Percentiles rank a stretch among this genome's conserved stretches.
These are phyloP conservation scores for Python bivittatus DNA, from an alignment of 2,113 vertebrate genomes.

Conservation along the genomic window DNA sequence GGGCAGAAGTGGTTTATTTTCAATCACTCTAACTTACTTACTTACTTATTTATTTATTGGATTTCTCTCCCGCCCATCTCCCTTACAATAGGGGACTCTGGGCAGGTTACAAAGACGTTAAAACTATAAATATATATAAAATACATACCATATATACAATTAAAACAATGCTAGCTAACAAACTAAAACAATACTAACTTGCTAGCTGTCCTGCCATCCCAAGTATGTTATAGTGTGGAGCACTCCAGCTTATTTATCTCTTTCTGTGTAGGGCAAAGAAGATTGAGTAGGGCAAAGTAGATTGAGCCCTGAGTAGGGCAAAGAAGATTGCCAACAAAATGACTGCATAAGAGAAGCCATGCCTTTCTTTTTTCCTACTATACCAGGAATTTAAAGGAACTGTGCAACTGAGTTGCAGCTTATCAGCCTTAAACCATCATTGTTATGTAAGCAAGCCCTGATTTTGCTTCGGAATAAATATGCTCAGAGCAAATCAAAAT, in stretches of 20 bases:
- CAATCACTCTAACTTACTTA: background rate
- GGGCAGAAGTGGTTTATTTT: background rate
- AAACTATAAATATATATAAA: too few species aligned
- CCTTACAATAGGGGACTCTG: too few species aligned
- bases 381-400: background rate
- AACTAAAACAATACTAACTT: too few species aligned
- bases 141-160: too few species aligned
- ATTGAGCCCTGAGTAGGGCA: too few species aligned
- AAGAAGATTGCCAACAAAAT: background rate
- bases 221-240: background rate
- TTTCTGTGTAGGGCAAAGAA: too few species aligned
- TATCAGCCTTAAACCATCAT: background rate
- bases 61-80: too few species aligned
- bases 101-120: too few species aligned
- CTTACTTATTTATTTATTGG: too few species aligned
- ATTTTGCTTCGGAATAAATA: background rate
- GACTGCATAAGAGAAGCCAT: background rate
- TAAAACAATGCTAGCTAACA: too few species aligned
- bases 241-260: background rate
- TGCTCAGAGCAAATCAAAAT: background rate
- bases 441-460: background rate
- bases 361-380: background rate
- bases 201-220: background rate
- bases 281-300: too few species aligned
- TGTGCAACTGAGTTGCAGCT: background rate